A percentile compares a stretch with the other conserved stretches of the same genome.
These are phyloP conservation scores for Sebastolobus alascanus DNA, from an alignment of 2,797 vertebrate genomes.

Conservation along the genomic window DNA sequence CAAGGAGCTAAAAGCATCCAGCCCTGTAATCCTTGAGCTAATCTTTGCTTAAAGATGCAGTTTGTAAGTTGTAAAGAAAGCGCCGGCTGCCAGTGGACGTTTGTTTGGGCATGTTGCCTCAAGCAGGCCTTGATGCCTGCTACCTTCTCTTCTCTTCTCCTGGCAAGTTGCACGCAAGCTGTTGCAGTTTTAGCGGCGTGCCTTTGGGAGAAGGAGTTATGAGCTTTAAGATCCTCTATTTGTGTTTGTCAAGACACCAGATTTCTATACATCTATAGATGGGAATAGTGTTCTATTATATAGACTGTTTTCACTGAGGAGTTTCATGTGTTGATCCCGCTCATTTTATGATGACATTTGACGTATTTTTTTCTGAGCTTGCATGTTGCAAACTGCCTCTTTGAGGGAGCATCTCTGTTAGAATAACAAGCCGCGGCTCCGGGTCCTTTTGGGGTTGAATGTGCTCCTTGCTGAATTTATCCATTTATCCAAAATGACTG, in stretches of 20 bases:
- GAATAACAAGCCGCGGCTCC: conserved; percentile 40
- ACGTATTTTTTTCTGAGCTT: conserved; percentile 25
- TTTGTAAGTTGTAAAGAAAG: conserved; percentile 70
- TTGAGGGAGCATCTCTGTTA: conserved; percentile 44
- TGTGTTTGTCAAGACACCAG: conserved; percentile 50
- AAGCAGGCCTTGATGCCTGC: conserved; percentile 44
- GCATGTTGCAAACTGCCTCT: conserved; percentile 21
- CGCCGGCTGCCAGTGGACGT: conserved; percentile 53
- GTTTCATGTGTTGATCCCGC: conserved; percentile 26
- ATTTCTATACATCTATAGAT: conserved; percentile 35
- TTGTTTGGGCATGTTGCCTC: conserved; percentile 60
- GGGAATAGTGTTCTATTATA: conserved; percentile 17
- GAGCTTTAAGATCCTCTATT: conserved; percentile 52
- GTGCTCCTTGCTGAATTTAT: conserved; percentile 48
- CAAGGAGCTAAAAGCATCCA: conserved; percentile 73
- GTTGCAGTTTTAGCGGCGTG: conserved; percentile 42
- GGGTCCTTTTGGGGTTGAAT: conserved; percentile 39
- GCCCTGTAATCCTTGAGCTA: conserved; percentile 77
- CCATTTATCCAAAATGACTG: conserved; percentile 61
- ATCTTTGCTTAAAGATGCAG: conserved; percentile 83
- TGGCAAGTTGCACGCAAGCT: conserved; percentile 53
- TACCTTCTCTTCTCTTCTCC: conserved; percentile 42
- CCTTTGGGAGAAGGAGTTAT: conserved; percentile 59
- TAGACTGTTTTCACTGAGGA: conserved; percentile 28
- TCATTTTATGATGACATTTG: conserved; percentile 41